These are phyloP conservation scores for Barypeithes pellucidus DNA, from an alignment of 2,888 invertebrate species.

Conservation along the genomic window DNA sequence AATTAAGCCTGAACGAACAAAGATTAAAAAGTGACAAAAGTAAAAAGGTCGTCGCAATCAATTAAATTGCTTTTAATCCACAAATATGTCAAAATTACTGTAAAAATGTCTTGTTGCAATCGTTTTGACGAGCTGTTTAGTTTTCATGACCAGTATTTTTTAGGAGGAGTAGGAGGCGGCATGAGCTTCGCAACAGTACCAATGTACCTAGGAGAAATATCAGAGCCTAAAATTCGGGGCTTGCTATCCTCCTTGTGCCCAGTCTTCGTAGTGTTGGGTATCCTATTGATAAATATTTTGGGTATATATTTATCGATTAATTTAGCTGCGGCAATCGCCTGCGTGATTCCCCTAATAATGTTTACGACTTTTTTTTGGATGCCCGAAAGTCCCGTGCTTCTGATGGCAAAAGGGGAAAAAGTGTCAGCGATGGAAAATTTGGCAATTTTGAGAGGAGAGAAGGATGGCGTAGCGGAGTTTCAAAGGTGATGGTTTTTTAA, in stretches of 20 bases:
- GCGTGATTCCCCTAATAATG: slow-evolving; percentile 70
- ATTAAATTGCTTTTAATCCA: too few species aligned
- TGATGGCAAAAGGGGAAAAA: slow-evolving; percentile 68
- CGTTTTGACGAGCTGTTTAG: too few species aligned
- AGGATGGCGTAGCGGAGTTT: slow-evolving; percentile 71
- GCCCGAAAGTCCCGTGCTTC: slow-evolving; percentile 76
- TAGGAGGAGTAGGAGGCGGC: slow-evolving; percentile 75
- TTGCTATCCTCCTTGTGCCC: slow-evolving; percentile 74
- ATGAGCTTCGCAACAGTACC: slow-evolving; percentile 71
- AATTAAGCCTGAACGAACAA: too few species aligned
- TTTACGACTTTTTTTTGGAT: slow-evolving; percentile 71
- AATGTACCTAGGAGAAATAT: slow-evolving; percentile 77
- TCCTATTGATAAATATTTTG: slow-evolving; percentile 72
- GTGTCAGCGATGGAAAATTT: slow-evolving; percentile 72
- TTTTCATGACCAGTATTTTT: too few species aligned
- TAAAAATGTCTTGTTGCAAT: too few species aligned
- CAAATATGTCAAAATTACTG: too few species aligned
- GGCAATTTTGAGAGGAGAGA: slow-evolving; percentile 69
- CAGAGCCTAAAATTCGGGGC: slow-evolving; percentile 75
- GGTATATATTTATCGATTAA: slow-evolving; percentile 72
- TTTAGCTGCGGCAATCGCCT: slow-evolving; percentile 71
- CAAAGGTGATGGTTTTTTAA: slow-evolving; percentile 60
- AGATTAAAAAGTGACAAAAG: too few species aligned
- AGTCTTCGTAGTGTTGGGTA: slow-evolving; percentile 72
- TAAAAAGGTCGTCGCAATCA: too few species aligned